Base-by-base conservation (phyloP, 2,797 vertebrate species). In the Poecilia velifera region DNA sequence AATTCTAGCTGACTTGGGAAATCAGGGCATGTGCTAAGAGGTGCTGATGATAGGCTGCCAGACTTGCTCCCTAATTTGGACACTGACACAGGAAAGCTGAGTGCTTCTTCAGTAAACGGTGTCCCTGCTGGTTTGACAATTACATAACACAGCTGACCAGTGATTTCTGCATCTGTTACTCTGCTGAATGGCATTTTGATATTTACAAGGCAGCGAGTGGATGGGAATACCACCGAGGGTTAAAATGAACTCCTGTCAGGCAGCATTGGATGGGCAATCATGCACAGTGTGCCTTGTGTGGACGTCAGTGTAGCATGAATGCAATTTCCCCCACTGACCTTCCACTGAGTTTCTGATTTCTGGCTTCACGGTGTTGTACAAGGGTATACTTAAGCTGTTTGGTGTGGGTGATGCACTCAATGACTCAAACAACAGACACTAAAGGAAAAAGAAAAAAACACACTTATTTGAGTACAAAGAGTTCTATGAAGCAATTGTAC, bases 31-130 rank as follows among this genome's bases (percentile, higher is more conserved):
- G 80, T 55, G 75, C 74, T 81, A 76, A 81, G 84, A 86, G 85
- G 76, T 45, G 47, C 79, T 89, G 93, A 94, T 95, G 91, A 94
- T 90, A 91, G 92, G 83, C 86, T 93, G 89, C 86, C 91, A 90
- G 81, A 68, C 72, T 55, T 22, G 62, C 88, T 87, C 88, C 90
- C 81, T 94, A 86, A 94, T 94, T 92, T 94, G 90, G 91, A 86
- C 82, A 83, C 81, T 84, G 90, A 91, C 90, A 87, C 85, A 76
- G 86, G 88, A 78, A 86, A 88, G 90, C 90, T 76, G 85, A 92
- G 87, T 87, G 83, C 86, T 80, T 84, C 88, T 83, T 86, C 84
- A 82, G 76, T 90, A 88, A 92, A 76, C 70, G 49, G 75, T 68
- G 87, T 90, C 87, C 91, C 90, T 77, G 87, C 93, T 91, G 90